Base-by-base conservation (phyloP, 1,140 invertebrate species). In the Phenacoccus solenopsis region DNA sequence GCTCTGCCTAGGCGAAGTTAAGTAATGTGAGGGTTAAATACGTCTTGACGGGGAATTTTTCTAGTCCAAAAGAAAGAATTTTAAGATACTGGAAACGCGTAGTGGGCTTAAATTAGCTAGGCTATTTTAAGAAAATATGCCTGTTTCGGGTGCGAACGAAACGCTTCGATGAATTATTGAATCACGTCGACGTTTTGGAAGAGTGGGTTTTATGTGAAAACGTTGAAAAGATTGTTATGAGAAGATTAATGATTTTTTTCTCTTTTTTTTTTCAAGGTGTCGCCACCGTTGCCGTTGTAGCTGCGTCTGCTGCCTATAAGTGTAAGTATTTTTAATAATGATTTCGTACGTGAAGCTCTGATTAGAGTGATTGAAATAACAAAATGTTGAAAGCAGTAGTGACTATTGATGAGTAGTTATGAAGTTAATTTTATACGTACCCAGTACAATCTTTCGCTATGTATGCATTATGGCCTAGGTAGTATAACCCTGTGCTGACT, bases 241-340 rank as follows among this genome's bases (percentile, higher is more conserved):
- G 38, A n/a, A 49, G 38, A 49, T 49, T 49, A 49, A 49, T 49
- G 38, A 16, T 16, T n/a, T 49, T 49, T 49, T 16, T 49, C 3
- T 49, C 38, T 49, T 32, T 32, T 32, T 32, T 13, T 32, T 32
- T 32, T 49, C 38, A 49, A 49, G 16, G 38, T 49, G 38, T n/a
- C 38, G 20, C 38, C 38, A n/a, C 38, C 16, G 38, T 49, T n/a
- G 38, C 20, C 3, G 16, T 49, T n/a, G 16, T n/a, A 10, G 4
- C 38, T n/a, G 38, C 20, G 5, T 49, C 3, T 49, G 20, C 20
- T 49, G 13, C 13, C 13, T 7, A 49, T 49, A 49, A 49, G 38
- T n/a, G 38, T 49, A 49, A 49, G 38, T 49, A 49, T 49, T 49
- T 49, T n/a, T n/a, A n/a, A n/a, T n/a, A n/a, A n/a, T n/a, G n/a